A percentile compares a stretch with the other conserved stretches of the same genome.
Conservation (phyloP, 1,140 invertebrate genomes). For the Pinna nobilis region DNA sequence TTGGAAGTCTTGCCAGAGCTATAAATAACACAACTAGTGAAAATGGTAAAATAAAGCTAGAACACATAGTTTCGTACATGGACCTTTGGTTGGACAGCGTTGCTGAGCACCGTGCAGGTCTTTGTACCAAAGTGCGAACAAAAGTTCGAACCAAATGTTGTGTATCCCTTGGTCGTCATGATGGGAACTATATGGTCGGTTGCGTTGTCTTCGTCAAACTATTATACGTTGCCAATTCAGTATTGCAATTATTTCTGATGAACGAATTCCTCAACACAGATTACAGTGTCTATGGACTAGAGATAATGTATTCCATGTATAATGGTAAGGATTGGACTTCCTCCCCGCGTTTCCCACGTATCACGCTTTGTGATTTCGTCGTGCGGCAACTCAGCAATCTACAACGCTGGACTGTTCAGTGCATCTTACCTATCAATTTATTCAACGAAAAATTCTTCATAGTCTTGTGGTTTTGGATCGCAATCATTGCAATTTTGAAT, state of each 20-base stretch:
- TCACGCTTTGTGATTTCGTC: constrained; percentile 76
- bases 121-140: constrained; percentile 31
- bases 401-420: constrained; percentile 71
- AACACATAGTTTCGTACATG: constrained; percentile 48
- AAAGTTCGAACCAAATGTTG: constrained; percentile 32
- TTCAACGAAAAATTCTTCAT: constrained; percentile 77
- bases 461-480: constrained; percentile 63
- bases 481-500: constrained; percentile 41
- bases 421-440: constrained; percentile 77
- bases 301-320: constrained; percentile 70
- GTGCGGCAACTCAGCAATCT: constrained; percentile 70
- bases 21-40: constrained; percentile 23
- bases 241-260: constrained; percentile 61
- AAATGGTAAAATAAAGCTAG: constrained; percentile 30
- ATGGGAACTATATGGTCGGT: constrained; percentile 75
- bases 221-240: constrained; percentile 56
- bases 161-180: constrained; percentile 67
- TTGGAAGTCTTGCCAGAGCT: constrained; percentile 81
- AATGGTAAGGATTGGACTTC: constrained; percentile 66
- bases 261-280: constrained; percentile 61
- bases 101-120: constrained; percentile 33
- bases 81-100: constrained; percentile 44
- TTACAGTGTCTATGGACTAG: constrained; percentile 73
- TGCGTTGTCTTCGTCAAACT: constrained; percentile 71
- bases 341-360: constrained; percentile 70